Conservation (phyloP, 2,113 vertebrate genomes). For the Tautogolabrus adspersus region DNA sequence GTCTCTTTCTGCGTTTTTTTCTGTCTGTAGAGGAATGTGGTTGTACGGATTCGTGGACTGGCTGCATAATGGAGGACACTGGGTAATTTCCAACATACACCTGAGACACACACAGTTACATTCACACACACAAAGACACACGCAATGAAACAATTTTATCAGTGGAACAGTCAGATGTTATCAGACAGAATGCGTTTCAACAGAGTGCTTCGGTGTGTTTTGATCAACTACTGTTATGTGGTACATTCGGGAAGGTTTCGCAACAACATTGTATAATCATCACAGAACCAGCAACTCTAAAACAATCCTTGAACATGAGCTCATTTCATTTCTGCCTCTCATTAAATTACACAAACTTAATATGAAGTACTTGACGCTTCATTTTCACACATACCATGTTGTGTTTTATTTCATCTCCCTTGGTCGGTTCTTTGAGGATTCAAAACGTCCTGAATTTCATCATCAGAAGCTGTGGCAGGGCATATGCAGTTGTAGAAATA, state of each 20-base stretch:
- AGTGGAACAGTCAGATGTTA: background rate
- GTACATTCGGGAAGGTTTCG: background rate
- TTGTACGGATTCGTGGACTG: conserved; percentile 90
- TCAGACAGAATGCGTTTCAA: background rate
- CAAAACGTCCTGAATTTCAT: too few species aligned
- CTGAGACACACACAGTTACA: conserved; percentile 8
- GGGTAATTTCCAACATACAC: conserved; percentile 83
- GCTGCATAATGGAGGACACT: conserved; percentile 97
- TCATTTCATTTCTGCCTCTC: background rate
- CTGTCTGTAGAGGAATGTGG: conserved; percentile 89
- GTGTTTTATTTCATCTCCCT: too few species aligned
- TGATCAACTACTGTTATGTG: background rate
- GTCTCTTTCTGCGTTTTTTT: background rate
- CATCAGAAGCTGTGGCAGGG: too few species aligned
- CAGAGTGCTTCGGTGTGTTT: background rate
- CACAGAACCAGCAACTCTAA: background rate
- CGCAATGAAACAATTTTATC: background rate
- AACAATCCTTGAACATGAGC: background rate
- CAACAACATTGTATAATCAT: background rate
- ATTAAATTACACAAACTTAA: too few species aligned
- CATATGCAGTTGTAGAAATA: too few species aligned
- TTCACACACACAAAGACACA: background rate
- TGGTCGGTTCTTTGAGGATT: too few species aligned
- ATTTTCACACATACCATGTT: too few species aligned
- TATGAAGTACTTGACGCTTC: too few species aligned